Evolutionary conservation across 2,113 vertebrate genomes (phyloP).

Genomic region (Trinectes maculatus): DNA sequence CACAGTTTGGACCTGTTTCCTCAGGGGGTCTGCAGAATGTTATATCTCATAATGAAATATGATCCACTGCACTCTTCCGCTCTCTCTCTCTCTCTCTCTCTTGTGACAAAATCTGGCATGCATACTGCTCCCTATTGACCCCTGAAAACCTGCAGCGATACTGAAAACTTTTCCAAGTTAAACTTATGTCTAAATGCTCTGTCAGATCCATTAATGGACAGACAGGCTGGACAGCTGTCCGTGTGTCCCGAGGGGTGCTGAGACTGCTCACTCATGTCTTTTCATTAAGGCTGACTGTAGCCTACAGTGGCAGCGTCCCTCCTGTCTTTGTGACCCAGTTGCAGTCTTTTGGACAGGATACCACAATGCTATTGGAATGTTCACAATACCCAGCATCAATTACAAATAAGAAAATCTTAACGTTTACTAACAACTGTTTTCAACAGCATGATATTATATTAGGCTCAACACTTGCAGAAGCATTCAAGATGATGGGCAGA

Average conservation of each 20-base stretch:
- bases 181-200: conserved; percentile 40
- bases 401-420: not conserved
- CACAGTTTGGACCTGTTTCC: conserved; percentile 20
- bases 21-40: conserved; percentile 14
- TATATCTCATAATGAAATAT: conserved; percentile 41
- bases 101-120: conserved; percentile 29
- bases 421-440: not conserved
- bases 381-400: not conserved
- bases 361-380: conserved; percentile 3
- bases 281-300: conserved; percentile 59
- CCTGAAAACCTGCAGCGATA: conserved; percentile 48
- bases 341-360: conserved; percentile 3
- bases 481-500: conserved; percentile 17
- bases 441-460: too few species aligned
- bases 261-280: conserved; percentile 57
- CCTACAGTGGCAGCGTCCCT: conserved; percentile 25
- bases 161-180: conserved; percentile 48
- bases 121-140: conserved; percentile 44
- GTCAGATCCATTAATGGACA: conserved; percentile 62
- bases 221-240: conserved; percentile 50
- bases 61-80: conserved; percentile 17
- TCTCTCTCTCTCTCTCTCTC: too few species aligned
- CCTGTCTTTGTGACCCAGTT: conserved; percentile 17
- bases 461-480: too few species aligned
- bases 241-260: conserved; percentile 52